Evolutionary conservation across 1,140 invertebrate genomes (phyloP), one percentile per base, ranked within the genome.

Genomic region (Drosophila hydei): DNA sequence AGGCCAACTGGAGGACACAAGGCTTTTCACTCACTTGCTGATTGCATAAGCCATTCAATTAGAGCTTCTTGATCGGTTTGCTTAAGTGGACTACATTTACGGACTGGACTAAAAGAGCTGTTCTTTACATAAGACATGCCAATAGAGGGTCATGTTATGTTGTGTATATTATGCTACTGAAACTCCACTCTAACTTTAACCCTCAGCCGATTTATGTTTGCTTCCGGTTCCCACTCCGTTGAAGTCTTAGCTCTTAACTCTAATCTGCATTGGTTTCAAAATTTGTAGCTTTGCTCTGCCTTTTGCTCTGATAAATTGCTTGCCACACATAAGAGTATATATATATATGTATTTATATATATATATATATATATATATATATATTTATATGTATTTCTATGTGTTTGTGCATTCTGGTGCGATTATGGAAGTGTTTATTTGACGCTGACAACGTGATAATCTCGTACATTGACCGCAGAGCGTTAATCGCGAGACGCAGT

Each of bases 401-500:
- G n/a, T n/a, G n/a, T n/a, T n/a, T n/a, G n/a, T n/a, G n/a, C n/a
- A n/a, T n/a, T n/a, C n/a, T n/a, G n/a, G n/a, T n/a, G 47, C 30
- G 12, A 16, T 12, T 40, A 9, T 19, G 23, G 6, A 30, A 16
- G 36, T 52, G 47, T 36, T 36, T 61, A 30, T 51, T 14, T 5
- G 51, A 16, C 30, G 42, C 30, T 27, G 9, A 6, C 36, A 63
- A 11, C 9, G 19, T 19, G 47, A 54, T 52, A 52, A 59, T 72
- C 69, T 59, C 47, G 47, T 59, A 58, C 69, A 54, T 47, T 72
- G 69, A 67, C 69, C 55, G 45, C 27, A 30, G 23, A 14, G 45
- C 19, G 61, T 23, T 64, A 56, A 50, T 71, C 68, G 52, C 42
- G 16, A 25, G 40, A 30, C 51, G 52, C 50, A 55, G 52, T 45